Base-by-base conservation (phyloP, 1,140 invertebrate species). In the Drosophila bocqueti region DNA sequence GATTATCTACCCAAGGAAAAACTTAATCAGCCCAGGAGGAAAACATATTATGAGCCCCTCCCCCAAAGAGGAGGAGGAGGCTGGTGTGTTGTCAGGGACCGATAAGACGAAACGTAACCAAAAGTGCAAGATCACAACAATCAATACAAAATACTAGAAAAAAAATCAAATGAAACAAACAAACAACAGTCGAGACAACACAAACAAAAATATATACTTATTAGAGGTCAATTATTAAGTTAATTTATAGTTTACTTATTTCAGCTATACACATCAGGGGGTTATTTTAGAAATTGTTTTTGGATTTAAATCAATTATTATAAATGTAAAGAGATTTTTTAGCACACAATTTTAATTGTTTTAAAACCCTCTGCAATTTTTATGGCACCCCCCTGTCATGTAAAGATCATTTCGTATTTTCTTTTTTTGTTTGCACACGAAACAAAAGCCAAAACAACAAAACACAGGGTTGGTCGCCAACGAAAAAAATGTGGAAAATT, bases 401-500 rank as follows among this genome's bases (percentile, higher is more conserved):
- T 55, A 1, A 36, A 24, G 13, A 10, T 29, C 21, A 31, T 71
- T 54, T 46, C n/a, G 26, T 24, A 63, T 55, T 57, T 49, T 11
- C 40, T 64, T 75, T 40, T 72, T 50, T 57, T 57, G 13, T 65
- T 74, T 67, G 83, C 83, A 83, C 34, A 74, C 83, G 84, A 89
- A 89, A 86, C 59, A 71, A 65, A 57, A 50, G 69, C 31, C 60
- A 59, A 87, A 76, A 58, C 49, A 43, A 64, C 68, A 77, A 36
- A 49, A 24, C 7, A 64, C 59, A 66, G 55, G 61, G 34, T 34
- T 50, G 61, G 34, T 34, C 57, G n/a, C 49, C 26, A 26, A 62
- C 59, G 11, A 52, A 74, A 83, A 52, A 72, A 81, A 89, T 90
- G 86, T 90, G 85, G 85, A 90, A 90, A 85, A 82, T 90, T 73